Evolutionary conservation across 2,113 vertebrate species (phyloP).

Genomic region (Ictalurus furcatus): DNA sequence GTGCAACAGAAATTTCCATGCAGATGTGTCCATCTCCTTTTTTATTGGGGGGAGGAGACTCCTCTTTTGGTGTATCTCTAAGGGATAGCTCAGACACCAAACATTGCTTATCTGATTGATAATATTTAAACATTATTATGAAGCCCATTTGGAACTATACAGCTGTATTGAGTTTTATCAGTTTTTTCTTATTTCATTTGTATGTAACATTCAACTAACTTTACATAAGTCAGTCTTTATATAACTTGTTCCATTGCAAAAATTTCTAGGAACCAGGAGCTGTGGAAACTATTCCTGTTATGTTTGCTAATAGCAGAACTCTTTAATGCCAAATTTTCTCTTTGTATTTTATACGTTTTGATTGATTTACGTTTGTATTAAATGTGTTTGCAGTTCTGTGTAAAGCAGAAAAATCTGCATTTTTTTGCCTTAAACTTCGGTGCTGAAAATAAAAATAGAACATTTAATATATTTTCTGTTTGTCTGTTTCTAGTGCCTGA

Average conservation of each 20-base stretch:
- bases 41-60: background rate
- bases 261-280: constrained; percentile 55
- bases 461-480: background rate
- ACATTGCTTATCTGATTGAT: background rate
- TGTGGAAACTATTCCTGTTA: constrained; percentile 53
- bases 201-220: background rate
- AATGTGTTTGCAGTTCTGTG: background rate
- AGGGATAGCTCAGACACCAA: background rate
- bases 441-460: constrained; percentile 36
- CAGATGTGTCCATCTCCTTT: background rate
- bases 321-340: background rate
- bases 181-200: background rate
- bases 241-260: constrained; percentile 35
- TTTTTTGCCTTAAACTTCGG: background rate
- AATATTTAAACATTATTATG: background rate
- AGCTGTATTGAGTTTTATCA: background rate
- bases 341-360: constrained; percentile 1
- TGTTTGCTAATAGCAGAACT: background rate
- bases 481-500: constrained; percentile 45
- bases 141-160: background rate
- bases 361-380: background rate
- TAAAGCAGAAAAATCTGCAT: background rate
- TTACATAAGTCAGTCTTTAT: constrained; percentile 20
- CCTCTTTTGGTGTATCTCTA: background rate
- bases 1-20: background rate